Conservation (phyloP, 2,888 invertebrate species). For the Periphyllus acericola region DNA sequence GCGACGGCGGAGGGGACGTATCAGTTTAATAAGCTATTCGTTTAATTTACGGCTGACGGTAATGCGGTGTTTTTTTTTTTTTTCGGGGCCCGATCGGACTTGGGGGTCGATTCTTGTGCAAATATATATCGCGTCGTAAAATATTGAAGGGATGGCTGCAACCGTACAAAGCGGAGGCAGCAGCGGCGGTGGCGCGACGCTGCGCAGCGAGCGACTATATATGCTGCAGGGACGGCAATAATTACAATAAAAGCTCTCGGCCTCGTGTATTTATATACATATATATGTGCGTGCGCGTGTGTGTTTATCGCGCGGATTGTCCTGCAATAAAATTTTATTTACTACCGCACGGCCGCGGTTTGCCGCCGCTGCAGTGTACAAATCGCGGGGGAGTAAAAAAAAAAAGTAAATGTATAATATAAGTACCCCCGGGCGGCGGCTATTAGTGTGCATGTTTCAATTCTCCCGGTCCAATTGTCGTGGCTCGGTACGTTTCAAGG, state of each 20-base stretch:
- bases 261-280: conserved; percentile 8
- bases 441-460: conserved; percentile 37
- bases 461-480: conserved; percentile 26
- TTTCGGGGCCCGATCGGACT: not conserved
- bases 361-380: not conserved
- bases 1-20: not conserved
- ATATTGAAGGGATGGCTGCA: conserved; percentile 20
- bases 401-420: not conserved
- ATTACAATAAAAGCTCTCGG: conserved; percentile 60
- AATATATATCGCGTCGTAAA: conserved; percentile 47
- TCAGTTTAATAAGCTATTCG: conserved; percentile 61
- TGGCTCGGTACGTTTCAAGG: not conserved
- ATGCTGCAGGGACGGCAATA: conserved; percentile 47
- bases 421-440: not conserved
- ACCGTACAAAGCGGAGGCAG: not conserved
- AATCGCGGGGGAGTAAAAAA: conserved; percentile 13
- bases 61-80: conserved; percentile 41
- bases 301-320: conserved; percentile 17
- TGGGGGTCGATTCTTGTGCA: not conserved
- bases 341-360: conserved; percentile 14
- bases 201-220: not conserved
- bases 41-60: conserved; percentile 61
- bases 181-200: not conserved
- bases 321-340: conserved; percentile 58
- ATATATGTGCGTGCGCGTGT: too few relatives aligned